Percentiles rank a stretch among this genome's conserved stretches.
These are phyloP conservation scores for Carassius gibelio DNA, from an alignment of 2,113 vertebrate species.

Conservation along the genomic window DNA sequence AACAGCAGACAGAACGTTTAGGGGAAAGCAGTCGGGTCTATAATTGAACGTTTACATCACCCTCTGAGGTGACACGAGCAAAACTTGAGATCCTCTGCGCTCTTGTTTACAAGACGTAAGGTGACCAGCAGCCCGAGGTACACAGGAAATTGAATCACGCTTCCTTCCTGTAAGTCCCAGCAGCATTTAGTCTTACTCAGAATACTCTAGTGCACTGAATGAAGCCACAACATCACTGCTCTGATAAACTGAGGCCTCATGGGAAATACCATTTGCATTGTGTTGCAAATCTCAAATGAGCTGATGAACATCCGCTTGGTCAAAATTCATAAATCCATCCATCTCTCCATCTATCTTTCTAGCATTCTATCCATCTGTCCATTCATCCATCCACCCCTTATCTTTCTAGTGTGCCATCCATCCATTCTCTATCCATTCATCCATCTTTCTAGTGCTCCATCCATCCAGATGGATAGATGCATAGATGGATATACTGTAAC, in stretches of 20 bases:
- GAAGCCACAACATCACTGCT: neutral
- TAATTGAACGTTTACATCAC: neutral
- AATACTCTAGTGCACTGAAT: neutral
- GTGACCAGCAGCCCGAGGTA: slow-evolving; percentile 10
- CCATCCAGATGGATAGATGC: neutral
- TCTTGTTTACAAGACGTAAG: neutral
- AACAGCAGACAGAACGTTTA: neutral
- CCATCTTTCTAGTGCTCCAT: too few relatives aligned
- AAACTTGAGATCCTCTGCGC: neutral
- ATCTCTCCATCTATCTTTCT: neutral
- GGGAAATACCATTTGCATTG: neutral
- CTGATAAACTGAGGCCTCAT: neutral
- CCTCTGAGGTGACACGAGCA: neutral
- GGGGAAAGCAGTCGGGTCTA: neutral
- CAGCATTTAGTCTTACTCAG: neutral
- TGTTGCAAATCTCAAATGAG: neutral
- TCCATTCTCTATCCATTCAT: too few relatives aligned
- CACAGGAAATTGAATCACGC: slow-evolving; percentile 21
- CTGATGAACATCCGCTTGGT: neutral
- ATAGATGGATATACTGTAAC: too few relatives aligned
- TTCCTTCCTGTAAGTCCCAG: slow-evolving; percentile 27
- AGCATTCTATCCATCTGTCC: neutral
- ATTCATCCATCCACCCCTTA: too few relatives aligned
- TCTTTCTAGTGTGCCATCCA: neutral
- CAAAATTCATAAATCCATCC: neutral